Evolutionary conservation across 2,797 vertebrate species (phyloP).

Genomic region (Macropus fuliginosus): DNA sequence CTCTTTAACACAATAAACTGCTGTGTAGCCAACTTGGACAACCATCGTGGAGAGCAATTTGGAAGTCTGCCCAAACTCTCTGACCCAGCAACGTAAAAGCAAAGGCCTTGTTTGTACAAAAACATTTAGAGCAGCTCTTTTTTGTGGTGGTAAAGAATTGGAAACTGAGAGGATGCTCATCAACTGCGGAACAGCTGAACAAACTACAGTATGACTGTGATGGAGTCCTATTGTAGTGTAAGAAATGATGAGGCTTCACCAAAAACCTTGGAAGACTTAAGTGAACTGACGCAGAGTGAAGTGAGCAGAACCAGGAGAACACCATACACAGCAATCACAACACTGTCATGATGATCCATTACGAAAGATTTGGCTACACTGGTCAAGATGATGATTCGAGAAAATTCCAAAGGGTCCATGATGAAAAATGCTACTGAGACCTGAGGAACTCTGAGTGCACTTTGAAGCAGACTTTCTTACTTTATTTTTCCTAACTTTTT

Average conservation of each 20-base stretch:
- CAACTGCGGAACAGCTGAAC: background rate
- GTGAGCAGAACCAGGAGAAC: background rate
- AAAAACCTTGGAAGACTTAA: background rate
- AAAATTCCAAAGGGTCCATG: background rate
- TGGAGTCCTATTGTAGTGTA: accelerated
- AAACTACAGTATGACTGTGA: background rate
- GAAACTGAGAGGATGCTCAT: background rate
- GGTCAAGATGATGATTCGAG: background rate
- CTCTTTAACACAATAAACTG: background rate
- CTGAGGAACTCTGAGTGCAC: background rate
- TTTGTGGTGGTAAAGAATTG: background rate
- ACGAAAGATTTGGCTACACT: background rate
- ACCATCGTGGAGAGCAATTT: background rate
- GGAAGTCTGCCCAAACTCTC: background rate
- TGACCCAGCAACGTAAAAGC: background rate
- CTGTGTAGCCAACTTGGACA: background rate
- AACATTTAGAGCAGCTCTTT: background rate
- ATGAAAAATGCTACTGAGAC: background rate
- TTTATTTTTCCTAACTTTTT: background rate
- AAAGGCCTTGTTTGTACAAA: background rate
- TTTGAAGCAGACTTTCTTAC: background rate
- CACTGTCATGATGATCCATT: background rate
- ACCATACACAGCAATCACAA: accelerated
- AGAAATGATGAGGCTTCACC: background rate
- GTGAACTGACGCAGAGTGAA: background rate